Evolutionary conservation across 2,113 vertebrate genomes (phyloP).

Genomic region (Boleophthalmus pectinirostris): DNA sequence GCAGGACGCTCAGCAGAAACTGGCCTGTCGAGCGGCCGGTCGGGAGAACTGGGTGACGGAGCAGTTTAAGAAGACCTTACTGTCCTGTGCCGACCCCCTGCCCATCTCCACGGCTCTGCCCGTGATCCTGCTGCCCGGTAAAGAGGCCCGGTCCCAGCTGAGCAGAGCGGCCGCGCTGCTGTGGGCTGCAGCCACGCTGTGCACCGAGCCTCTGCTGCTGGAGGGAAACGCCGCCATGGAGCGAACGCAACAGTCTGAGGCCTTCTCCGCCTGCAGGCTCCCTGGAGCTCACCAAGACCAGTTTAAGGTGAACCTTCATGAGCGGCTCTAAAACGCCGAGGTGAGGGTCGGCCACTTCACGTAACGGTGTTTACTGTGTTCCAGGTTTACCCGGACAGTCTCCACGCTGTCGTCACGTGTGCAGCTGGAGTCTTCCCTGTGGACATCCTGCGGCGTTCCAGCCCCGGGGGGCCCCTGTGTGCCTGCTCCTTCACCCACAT

Average conservation of each 20-base stretch:
- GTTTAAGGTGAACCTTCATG: constrained; percentile 68
- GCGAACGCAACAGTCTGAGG: constrained; percentile 76
- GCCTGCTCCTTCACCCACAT: constrained; percentile 70
- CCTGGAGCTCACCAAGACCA: constrained; percentile 72
- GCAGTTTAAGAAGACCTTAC: constrained; percentile 74
- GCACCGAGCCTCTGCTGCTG: constrained; percentile 71
- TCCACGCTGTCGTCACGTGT: constrained; percentile 74
- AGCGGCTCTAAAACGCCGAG: not conserved
- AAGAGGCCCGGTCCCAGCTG: constrained; percentile 54
- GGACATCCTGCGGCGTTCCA: constrained; percentile 65
- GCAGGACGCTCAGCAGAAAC: constrained; percentile 55
- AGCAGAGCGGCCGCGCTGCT: constrained; percentile 72
- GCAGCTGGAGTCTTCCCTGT: constrained; percentile 72
- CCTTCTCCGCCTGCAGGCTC: constrained; percentile 75
- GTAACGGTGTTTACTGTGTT: constrained; percentile 4
- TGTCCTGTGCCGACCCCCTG: constrained; percentile 71
- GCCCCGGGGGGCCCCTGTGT: constrained; percentile 40
- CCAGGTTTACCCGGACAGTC: constrained; percentile 77
- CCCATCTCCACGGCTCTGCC: constrained; percentile 78
- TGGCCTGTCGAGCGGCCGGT: constrained; percentile 33
- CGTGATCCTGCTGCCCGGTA: constrained; percentile 66
- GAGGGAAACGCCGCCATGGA: constrained; percentile 72
- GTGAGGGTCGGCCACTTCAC: too few relatives aligned
- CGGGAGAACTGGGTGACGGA: constrained; percentile 79
- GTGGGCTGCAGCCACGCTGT: constrained; percentile 76